These are phyloP conservation scores for Xiphophorus maculatus DNA, from an alignment of 2,113 vertebrate species.

Conservation along the genomic window DNA sequence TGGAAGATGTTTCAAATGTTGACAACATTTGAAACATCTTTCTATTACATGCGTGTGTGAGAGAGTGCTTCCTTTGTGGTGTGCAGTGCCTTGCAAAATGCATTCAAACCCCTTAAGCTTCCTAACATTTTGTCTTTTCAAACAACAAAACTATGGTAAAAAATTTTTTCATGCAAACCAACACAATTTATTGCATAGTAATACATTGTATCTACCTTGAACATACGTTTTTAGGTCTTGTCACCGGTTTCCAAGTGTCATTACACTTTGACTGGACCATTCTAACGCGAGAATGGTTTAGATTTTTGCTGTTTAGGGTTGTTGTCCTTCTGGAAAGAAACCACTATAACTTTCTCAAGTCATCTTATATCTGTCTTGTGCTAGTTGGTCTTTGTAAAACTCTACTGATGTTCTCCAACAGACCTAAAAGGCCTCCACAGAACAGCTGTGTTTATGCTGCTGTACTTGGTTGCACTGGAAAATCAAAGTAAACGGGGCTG, in stretches of 20 bases:
- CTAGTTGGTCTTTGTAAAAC: background rate
- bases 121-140: background rate
- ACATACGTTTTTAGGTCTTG: background rate
- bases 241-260: background rate
- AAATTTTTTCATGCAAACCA: no score
- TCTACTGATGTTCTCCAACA: background rate
- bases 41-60: constrained; percentile 36
- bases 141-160: background rate
- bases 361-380: background rate
- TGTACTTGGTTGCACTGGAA: background rate
- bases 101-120: background rate
- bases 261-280: background rate
- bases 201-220: no score
- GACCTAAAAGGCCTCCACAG: background rate
- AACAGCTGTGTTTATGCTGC: background rate
- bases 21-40: constrained; percentile 44
- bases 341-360: background rate
- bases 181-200: no score
- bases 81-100: constrained; percentile 13
- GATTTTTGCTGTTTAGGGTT: no score
- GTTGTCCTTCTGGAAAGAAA: no score
- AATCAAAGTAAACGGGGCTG: background rate
- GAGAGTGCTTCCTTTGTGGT: constrained; percentile 51
- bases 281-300: background rate
- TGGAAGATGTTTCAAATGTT: constrained; percentile 8